Conservation (phyloP, 2,113 vertebrate species). For the Ellobius talpinus region DNA sequence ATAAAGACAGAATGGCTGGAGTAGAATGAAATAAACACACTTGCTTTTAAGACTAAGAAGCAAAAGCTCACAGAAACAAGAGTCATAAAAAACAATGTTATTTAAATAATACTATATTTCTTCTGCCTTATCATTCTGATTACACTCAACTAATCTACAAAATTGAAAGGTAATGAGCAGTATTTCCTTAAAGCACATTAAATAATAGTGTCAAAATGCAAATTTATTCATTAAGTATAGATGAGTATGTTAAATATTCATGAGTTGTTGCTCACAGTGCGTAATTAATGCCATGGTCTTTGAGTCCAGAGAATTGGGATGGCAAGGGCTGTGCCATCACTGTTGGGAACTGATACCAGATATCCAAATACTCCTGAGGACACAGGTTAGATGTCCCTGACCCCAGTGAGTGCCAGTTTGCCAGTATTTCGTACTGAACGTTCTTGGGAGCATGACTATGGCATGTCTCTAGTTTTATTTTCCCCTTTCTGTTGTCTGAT, state of each 20-base stretch:
- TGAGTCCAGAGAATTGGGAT: conserved; percentile 87
- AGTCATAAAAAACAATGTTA: conserved; percentile 71
- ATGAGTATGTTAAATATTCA: conserved; percentile 92
- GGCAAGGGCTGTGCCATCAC: conserved; percentile 74
- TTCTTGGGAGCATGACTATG: conserved; percentile 64
- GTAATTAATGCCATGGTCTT: conserved; percentile 90
- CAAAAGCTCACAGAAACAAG: background rate
- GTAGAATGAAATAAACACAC: conserved; percentile 50
- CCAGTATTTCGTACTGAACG: conserved; percentile 69
- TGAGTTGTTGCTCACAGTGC: conserved; percentile 89
- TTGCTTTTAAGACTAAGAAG: conserved; percentile 55
- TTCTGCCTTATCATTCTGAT: conserved; percentile 87
- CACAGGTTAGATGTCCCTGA: conserved; percentile 74
- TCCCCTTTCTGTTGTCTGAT: conserved; percentile 72
- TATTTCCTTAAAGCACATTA: conserved; percentile 91
- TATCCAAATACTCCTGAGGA: conserved; percentile 75
- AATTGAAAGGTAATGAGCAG: conserved; percentile 90
- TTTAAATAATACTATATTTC: conserved; percentile 81
- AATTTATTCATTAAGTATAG: conserved; percentile 93
- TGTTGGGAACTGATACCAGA: conserved; percentile 78
- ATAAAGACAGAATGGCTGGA: conserved; percentile 39
- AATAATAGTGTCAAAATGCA: conserved; percentile 92
- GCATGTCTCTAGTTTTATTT: conserved; percentile 70
- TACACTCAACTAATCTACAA: conserved; percentile 88
- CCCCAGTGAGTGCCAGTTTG: conserved; percentile 70